A percentile compares a stretch with the other conserved stretches of the same genome.
Conservation (phyloP, 2,797 vertebrate genomes). For the Diplodus sargus region DNA sequence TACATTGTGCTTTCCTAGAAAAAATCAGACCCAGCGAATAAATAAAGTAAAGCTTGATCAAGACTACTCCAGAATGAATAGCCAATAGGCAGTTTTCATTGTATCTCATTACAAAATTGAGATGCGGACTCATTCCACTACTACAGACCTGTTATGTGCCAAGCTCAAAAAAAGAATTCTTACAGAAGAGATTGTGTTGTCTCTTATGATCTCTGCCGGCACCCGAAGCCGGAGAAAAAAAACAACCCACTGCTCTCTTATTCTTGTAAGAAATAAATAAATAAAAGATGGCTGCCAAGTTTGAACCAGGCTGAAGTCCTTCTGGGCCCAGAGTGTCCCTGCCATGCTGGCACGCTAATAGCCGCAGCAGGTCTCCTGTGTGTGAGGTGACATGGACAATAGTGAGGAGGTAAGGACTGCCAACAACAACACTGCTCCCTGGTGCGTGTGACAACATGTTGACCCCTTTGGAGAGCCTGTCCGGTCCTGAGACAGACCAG, state of each 20-base stretch:
- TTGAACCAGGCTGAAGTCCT: slow-evolving; percentile 15
- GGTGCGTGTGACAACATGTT: slow-evolving; percentile 66
- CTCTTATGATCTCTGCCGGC: no score
- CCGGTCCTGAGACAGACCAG: slow-evolving; percentile 56
- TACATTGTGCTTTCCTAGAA: background rate
- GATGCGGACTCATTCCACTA: no score
- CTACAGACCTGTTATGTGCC: background rate
- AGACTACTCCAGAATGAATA: background rate
- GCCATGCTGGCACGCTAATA: slow-evolving; percentile 51
- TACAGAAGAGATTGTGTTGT: background rate
- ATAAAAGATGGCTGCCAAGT: slow-evolving; percentile 20
- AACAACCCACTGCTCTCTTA: background rate
- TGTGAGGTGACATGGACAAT: slow-evolving; percentile 54
- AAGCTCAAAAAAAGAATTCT: background rate
- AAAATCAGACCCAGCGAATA: background rate
- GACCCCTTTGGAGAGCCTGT: slow-evolving; percentile 58
- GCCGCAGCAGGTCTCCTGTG: slow-evolving; percentile 55
- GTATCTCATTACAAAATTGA: no score
- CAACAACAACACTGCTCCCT: slow-evolving; percentile 59
- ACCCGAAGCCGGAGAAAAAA: background rate
- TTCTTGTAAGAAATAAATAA: slow-evolving; percentile 21
- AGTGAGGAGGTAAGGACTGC: slow-evolving; percentile 55
- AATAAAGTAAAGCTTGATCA: background rate
- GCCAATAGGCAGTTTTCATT: background rate
- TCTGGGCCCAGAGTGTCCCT: slow-evolving; percentile 17